Percentiles rank a stretch among this genome's conserved stretches.
Evolutionary conservation across 1,140 invertebrate genomes (phyloP).

Genomic region (Octopus bimaculoides): DNA sequence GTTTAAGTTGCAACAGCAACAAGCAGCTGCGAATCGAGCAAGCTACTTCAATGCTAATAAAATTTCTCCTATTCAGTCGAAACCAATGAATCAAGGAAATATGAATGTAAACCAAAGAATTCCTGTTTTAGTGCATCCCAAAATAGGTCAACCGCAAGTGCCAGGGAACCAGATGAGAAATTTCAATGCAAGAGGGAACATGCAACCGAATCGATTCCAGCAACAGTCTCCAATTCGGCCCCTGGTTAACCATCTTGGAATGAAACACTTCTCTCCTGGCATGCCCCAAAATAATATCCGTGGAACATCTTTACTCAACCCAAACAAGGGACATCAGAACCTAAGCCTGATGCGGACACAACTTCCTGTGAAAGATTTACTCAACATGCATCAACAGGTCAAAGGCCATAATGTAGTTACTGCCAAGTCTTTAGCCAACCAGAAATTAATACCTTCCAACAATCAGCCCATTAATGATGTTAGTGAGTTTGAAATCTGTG

Average conservation of each 20-base stretch:
- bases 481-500: slow-evolving; percentile 51
- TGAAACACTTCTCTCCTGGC: not conserved
- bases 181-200: too few relatives aligned
- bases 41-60: slow-evolving; percentile 11
- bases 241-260: not conserved
- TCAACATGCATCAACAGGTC: not conserved
- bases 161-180: not conserved
- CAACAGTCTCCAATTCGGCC: not conserved
- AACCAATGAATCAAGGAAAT: not conserved
- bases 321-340: not conserved
- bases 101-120: not conserved
- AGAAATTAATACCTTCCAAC: slow-evolving; percentile 16
- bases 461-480: slow-evolving; percentile 18
- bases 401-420: slow-evolving; percentile 1
- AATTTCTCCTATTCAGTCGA: slow-evolving; percentile 12
- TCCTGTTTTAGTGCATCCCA: not conserved
- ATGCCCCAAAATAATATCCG: not conserved
- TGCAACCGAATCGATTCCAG: not conserved
- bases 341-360: not conserved
- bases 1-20: not conserved
- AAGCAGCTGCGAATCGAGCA: not conserved
- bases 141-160: not conserved
- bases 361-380: not conserved
- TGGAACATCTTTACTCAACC: not conserved
- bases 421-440: not conserved